These are phyloP conservation scores for Simalia tracyae DNA, from an alignment of 2,797 vertebrate genomes.

Conservation along the genomic window DNA sequence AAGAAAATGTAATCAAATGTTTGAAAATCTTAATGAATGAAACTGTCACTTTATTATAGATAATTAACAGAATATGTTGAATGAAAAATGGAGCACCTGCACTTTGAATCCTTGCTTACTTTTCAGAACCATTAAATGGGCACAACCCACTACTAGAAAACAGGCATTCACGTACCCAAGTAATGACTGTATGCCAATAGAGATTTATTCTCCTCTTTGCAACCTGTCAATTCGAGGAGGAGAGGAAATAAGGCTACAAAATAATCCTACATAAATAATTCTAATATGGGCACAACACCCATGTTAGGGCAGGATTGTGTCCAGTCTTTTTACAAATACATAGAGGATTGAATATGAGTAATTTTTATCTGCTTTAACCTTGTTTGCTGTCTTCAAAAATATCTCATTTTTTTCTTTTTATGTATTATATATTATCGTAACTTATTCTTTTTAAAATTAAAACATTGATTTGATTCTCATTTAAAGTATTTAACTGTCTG, in stretches of 20 bases:
- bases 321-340: slow-evolving; percentile 42
- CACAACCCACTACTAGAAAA: background rate
- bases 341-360: slow-evolving; percentile 39
- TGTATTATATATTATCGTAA: slow-evolving; percentile 60
- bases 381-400: slow-evolving; percentile 60
- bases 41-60: slow-evolving; percentile 76
- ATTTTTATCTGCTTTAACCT: slow-evolving; percentile 54
- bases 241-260: background rate
- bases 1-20: slow-evolving; percentile 70
- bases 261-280: background rate
- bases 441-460: slow-evolving; percentile 58
- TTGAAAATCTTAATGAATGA: slow-evolving; percentile 67
- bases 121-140: slow-evolving; percentile 44
- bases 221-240: background rate
- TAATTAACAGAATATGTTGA: slow-evolving; percentile 68
- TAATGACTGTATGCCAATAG: background rate
- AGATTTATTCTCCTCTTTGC: background rate
- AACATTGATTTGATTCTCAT: slow-evolving; percentile 66
- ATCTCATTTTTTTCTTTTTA: slow-evolving; percentile 56
- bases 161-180: background rate
- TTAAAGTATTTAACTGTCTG: slow-evolving; percentile 73
- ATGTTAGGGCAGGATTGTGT: background rate
- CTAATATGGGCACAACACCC: background rate
- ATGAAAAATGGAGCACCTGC: slow-evolving; percentile 78
- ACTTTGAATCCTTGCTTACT: slow-evolving; percentile 81